Evolutionary conservation across 2,888 invertebrate species (phyloP).

Genomic region (Agrotis ipsilon): DNA sequence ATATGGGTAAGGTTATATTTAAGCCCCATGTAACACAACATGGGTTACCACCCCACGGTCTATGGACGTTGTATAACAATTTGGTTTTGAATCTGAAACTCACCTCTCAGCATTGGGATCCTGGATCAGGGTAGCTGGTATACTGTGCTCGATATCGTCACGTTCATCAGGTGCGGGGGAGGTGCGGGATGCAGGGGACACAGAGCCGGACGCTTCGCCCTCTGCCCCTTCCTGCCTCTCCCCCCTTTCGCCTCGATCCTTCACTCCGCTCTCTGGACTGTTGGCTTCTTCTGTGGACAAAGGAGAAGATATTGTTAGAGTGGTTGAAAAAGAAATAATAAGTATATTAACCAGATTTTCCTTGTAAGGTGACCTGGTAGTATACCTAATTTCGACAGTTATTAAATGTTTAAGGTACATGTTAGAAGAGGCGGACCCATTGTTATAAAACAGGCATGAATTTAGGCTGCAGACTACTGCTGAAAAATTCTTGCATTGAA

Average conservation of each 20-base stretch:
- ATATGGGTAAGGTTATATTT: not conserved
- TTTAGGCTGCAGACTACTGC: too few species aligned
- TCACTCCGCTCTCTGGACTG: slow-evolving; percentile 92
- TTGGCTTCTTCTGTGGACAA: slow-evolving; percentile 91
- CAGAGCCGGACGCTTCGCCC: slow-evolving; percentile 87
- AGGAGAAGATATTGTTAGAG: slow-evolving; percentile 46
- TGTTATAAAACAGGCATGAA: too few species aligned
- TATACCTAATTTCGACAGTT: too few species aligned
- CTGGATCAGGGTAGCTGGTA: slow-evolving; percentile 90
- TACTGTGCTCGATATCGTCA: slow-evolving; percentile 90
- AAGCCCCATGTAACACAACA: too few species aligned
- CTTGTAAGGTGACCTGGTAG: too few species aligned
- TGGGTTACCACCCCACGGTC: not conserved
- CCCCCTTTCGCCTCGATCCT: slow-evolving; percentile 86
- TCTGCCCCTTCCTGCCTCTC: slow-evolving; percentile 88
- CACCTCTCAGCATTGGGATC: slow-evolving; percentile 89
- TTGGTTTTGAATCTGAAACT: slow-evolving; percentile 8
- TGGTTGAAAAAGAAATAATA: not conserved
- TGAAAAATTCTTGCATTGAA: too few species aligned
- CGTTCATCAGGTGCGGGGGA: slow-evolving; percentile 85
- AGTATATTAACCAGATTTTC: too few species aligned
- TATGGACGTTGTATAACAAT: not conserved
- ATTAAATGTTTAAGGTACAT: too few species aligned
- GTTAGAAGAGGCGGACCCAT: too few species aligned
- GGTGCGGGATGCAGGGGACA: slow-evolving; percentile 79